Base-by-base conservation (phyloP, 2,888 invertebrate genomes). In the Philopedon plagiatum region DNA sequence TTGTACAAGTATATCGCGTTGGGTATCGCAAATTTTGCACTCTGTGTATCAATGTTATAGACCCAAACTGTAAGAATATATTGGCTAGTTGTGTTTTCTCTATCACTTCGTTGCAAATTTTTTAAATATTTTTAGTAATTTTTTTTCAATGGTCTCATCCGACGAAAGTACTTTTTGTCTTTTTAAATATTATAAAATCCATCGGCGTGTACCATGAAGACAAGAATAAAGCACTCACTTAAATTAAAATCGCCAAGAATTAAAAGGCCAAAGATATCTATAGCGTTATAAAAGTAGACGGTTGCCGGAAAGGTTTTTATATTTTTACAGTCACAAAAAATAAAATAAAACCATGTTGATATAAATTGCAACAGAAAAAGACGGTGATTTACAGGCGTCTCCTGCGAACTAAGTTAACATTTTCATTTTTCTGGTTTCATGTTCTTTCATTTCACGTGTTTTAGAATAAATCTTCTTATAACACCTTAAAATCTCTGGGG, bases 241-340 rank as follows among this genome's bases (percentile, higher is more conserved):
- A 73, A 70, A 73, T 73, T 73, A 73, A 65, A 73, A 65, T 61
- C 60, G 58, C 46, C 41, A 63, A 57, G 68, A 73, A 63, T 63
- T 67, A 73, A 73, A 73, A 73, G 60, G 60, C 62, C 60, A 66
- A 70, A 70, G 73, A 64, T 73, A 68, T 67, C 68, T 64, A 63
- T 68, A 64, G 46, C 63, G 58, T 61, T 64, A 64, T 64, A 54
- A 73, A 68, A 62, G 63, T 60, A 56, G 66, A 71, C 61, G 62
- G 26, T 41, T 60, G 7, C 18, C 39, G 46, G 18, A 49, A 54
- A 61, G 15, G 32, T 62, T 62, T 71, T 71, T 71, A 54, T 65
- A 62, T 66, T 71, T 58, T 62, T 19, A 37, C 56, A 18, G 57
- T 57, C 34, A 23, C 32, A 32, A 57, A 65, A 71, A 71, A 71